These are phyloP conservation scores for Aspidapion aeneum DNA, from an alignment of 2,888 invertebrate species.

Conservation along the genomic window DNA sequence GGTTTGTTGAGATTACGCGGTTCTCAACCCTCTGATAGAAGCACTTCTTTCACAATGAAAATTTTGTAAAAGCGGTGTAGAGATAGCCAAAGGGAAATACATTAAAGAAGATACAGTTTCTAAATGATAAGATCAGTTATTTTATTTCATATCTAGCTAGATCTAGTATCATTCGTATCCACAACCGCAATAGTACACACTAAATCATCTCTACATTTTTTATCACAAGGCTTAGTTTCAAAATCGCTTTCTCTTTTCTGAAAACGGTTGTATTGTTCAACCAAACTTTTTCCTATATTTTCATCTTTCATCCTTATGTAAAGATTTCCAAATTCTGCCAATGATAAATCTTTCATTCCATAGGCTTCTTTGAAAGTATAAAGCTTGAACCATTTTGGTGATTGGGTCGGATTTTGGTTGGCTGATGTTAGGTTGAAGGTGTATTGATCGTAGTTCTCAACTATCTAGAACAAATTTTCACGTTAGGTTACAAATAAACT, in stretches of 20 bases:
- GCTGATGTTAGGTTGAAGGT: slow-evolving; percentile 72
- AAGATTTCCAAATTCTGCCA: slow-evolving; percentile 59
- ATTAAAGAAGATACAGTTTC: too few species aligned
- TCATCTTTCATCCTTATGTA: slow-evolving; percentile 56
- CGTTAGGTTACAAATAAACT: too few species aligned
- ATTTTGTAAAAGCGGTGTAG: too few species aligned
- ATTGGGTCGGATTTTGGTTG: slow-evolving; percentile 52
- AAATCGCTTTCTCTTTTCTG: slow-evolving; percentile 30
- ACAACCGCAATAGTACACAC: slow-evolving; percentile 28
- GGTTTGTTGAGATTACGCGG: too few species aligned
- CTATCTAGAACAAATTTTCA: slow-evolving; percentile 21
- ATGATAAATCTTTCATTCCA: slow-evolving; percentile 56
- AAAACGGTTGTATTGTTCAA: slow-evolving; percentile 42
- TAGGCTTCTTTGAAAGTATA: slow-evolving; percentile 70
- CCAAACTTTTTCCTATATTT: slow-evolving; percentile 49
- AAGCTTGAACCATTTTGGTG: slow-evolving; percentile 69
- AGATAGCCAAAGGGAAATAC: too few species aligned
- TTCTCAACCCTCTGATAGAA: too few species aligned
- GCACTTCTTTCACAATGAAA: too few species aligned
- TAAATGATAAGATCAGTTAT: too few species aligned
- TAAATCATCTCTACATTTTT: slow-evolving; percentile 28
- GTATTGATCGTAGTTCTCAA: slow-evolving; percentile 45
- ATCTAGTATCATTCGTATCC: slow-evolving; percentile 26
- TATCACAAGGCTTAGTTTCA: slow-evolving; percentile 28
- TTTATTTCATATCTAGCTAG: too few species aligned